Percentiles rank a stretch among this genome's conserved stretches.
These are phyloP conservation scores for Antechinus flavipes DNA, from an alignment of 2,113 vertebrate species.

Conservation along the genomic window DNA sequence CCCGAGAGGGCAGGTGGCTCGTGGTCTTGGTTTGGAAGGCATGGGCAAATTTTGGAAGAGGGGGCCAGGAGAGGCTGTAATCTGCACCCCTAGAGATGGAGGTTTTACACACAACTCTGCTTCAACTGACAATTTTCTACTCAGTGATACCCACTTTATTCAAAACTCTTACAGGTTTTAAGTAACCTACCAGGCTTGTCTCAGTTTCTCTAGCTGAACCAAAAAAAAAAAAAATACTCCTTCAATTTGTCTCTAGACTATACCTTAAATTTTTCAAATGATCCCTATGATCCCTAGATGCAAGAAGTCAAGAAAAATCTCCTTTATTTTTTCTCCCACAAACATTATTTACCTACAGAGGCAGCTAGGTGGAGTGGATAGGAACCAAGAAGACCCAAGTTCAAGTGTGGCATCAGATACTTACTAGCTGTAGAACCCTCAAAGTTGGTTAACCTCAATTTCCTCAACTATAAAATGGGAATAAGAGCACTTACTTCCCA, in stretches of 20 bases:
- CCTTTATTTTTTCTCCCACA: no score
- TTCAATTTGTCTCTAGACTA: background rate
- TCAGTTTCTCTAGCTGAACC: background rate
- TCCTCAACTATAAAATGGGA: background rate
- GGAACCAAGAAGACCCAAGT: background rate
- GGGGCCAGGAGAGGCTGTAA: no score
- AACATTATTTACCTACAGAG: background rate
- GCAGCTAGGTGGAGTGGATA: background rate
- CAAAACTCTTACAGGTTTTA: no score
- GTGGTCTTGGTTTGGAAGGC: no score
- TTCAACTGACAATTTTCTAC: no score
- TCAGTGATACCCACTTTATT: no score
- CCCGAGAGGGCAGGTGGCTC: no score
- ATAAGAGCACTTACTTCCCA: background rate
- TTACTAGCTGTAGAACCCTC: background rate
- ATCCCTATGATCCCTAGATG: background rate
- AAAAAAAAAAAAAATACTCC: background rate
- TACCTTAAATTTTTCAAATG: background rate
- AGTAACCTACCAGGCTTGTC: background rate
- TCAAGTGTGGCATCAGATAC: background rate
- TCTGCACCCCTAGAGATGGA: no score
- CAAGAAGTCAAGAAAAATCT: background rate
- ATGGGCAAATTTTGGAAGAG: no score
- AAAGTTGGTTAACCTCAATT: background rate
- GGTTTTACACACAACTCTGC: no score